Base-by-base conservation (phyloP, 2,113 vertebrate genomes). In the Leucopsar rothschildi region DNA sequence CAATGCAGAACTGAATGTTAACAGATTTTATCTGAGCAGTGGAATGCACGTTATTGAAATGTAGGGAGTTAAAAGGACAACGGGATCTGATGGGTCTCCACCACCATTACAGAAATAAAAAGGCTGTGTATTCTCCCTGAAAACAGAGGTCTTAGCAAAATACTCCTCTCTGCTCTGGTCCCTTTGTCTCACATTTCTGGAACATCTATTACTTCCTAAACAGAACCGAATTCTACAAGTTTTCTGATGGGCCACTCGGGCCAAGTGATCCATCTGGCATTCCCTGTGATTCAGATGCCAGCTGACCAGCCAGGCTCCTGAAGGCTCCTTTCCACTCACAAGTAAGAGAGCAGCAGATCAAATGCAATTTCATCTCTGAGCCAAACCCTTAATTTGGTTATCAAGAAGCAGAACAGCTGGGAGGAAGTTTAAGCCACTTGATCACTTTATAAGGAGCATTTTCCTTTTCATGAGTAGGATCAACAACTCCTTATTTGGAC, bases 361-460 rank as follows among this genome's bases (percentile, higher is more conserved):
- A 93, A 86, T 35, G 18, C 50, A 73, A 12, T 35, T 81, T 83
- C 79, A 92, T 39, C 88, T 79, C 89, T 70, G 14, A 84, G 65
- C 61, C 90, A 92, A 90, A 73, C 35, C 53, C 59, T 95, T 91
- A 5, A 69, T 69, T 73, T 77, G 79, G 49, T 18, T 90, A 66
- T 86, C 49, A 83, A 96, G 93, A 40, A 84, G 82, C 61, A 84
- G 80, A 93, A 90, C 88, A 96, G 80, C 90, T 96, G 94, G 22
- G 88, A 96, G 93, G 95, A 96, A 97, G 80, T 56, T 90, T 90
- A 92, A 92, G 57, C 60, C 88, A 93, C 95, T 95, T 92, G 92
- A 90, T 96, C 90, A 78, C 64, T 83, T 92, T 65, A 57, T 76
- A 93, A 97, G 95, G 29, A 96, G 79, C 80, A 90, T 94, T 96